Base-by-base conservation (phyloP, 2,113 vertebrate species). In the Ciconia maguari region DNA sequence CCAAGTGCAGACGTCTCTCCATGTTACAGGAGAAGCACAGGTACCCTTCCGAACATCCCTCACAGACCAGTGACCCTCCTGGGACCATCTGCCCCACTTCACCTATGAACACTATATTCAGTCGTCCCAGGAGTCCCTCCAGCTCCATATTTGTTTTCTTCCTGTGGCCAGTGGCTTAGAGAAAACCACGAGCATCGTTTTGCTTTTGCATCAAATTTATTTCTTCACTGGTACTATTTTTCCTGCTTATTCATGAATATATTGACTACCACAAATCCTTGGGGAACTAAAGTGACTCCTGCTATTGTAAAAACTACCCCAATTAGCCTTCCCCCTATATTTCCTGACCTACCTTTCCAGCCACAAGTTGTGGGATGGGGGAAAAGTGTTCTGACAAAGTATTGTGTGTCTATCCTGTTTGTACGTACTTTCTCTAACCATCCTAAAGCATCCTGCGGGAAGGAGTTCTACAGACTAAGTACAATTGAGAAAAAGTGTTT, bases 141-240 rank as follows among this genome's bases (percentile, higher is more conserved):
- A 6, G 46, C 54, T 38, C 61, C 2, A 0, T 2, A 3, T 18
- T 30, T 3, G 0, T n/a, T 42, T 42, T 41, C 41, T 74, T 21
- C 25, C 22, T 17, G 38, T 13, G 30, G 34, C 68, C 36, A 9
- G 41, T 6, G 36, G 34, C 68, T n/a, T 29, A 9, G 32, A 21
- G 52, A 36, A 42, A 68, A 49, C 4, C 26, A 16, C 1, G 1
- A 51, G 51, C 30, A 22, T 44, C 19, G 3, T 10, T 80, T 52
- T 44, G 48, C 65, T 83, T 78, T 69, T 5, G 6, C 49, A 51
- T 54, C 65, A 27, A 0, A 22, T 48, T 27, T 30, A 8, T 49
- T 58, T 68, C 48, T 46, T 78, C 3, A 1, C 55, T 41, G 70
- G 21, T 48, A 6, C 49, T 30, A 3, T 21, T 89, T 61, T 57